phyloP scores from a whole-genome alignment of 1,140 invertebrate species.

The Calliopsis andreniformis region DNA sequence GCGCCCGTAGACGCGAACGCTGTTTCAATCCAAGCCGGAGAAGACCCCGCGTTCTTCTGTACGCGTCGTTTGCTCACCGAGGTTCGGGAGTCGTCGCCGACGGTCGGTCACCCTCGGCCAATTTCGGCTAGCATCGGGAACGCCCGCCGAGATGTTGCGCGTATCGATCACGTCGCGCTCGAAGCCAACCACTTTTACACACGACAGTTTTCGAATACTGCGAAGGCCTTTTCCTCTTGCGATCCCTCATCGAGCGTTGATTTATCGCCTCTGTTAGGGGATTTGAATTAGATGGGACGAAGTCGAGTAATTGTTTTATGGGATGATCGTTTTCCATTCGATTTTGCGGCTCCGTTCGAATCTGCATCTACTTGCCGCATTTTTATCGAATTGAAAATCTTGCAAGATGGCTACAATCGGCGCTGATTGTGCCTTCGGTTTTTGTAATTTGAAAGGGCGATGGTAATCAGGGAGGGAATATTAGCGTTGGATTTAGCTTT shows the following conservation, averaged over 20 bases:
- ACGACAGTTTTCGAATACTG: conserved; percentile 43
- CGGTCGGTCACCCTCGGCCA: conserved; percentile 39
- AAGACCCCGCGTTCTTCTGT: conserved; percentile 59
- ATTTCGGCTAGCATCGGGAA: conserved; percentile 29
- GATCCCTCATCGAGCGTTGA: conserved; percentile 8
- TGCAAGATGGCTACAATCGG: conserved; percentile 21
- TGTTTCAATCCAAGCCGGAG: conserved; percentile 63
- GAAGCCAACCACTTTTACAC: conserved; percentile 64
- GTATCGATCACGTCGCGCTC: conserved; percentile 61
- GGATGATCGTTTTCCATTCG: too few species aligned
- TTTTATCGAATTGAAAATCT: not conserved
- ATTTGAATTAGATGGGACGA: not conserved
- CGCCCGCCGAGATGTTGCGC: conserved; percentile 18
- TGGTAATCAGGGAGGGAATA: not conserved
- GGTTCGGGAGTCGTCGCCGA: conserved; percentile 34
- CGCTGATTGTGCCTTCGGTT: not conserved
- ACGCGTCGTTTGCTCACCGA: conserved; percentile 52
- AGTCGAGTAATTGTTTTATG: not conserved
- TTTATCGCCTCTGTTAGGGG: not conserved
- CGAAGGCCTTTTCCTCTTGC: conserved; percentile 11
- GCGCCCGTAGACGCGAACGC: conserved; percentile 70
- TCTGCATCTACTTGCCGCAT: not conserved
- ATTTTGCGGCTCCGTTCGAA: too few species aligned
- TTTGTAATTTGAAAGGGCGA: not conserved
- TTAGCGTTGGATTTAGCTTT: conserved; percentile 10